Percentiles rank a stretch among this genome's conserved stretches.
These are phyloP conservation scores for Colius striatus DNA, from an alignment of 2,113 vertebrate genomes.

Conservation along the genomic window DNA sequence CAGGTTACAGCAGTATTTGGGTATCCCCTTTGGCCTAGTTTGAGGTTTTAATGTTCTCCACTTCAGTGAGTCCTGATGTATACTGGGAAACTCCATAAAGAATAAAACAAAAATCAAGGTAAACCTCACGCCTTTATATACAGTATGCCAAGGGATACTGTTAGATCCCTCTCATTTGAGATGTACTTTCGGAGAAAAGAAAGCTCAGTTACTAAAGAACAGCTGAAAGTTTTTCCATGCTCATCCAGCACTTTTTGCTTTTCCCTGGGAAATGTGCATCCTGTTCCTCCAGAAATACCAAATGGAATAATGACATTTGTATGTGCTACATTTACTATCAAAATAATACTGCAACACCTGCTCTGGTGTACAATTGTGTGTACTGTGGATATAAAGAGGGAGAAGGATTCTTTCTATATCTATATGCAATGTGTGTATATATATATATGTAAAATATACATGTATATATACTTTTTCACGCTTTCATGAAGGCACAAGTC, in stretches of 20 bases:
- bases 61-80: background rate
- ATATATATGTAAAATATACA: background rate
- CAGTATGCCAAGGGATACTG: background rate
- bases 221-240: background rate
- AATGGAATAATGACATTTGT: slow-evolving; percentile 4
- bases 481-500: slow-evolving; percentile 57
- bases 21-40: background rate
- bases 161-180: background rate
- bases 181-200: background rate
- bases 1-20: background rate
- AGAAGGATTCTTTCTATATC: background rate
- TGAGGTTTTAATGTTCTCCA: background rate
- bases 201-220: background rate
- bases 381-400: background rate
- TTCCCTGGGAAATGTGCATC: background rate
- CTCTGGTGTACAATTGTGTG: background rate
- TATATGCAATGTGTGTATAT: background rate
- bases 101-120: accelerated
- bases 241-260: background rate
- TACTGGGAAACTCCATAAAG: background rate
- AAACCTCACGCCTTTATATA: background rate
- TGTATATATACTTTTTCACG: slow-evolving; percentile 3
- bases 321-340: background rate
- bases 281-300: background rate
- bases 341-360: background rate